Evolutionary conservation across 1,140 invertebrate genomes (phyloP).

Genomic region (Drosophila nasuta): DNA sequence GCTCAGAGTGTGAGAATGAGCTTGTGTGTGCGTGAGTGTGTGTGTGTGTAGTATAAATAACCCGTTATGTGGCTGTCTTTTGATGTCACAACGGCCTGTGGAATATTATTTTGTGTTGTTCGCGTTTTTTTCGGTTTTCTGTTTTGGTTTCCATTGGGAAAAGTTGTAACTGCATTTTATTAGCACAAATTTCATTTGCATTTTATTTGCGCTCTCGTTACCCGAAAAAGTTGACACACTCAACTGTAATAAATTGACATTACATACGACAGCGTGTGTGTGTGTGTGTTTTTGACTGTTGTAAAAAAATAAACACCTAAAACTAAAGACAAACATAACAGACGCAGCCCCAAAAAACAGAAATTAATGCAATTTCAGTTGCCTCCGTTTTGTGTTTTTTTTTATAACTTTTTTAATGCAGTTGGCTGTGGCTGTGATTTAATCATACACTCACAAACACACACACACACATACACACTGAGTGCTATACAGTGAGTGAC

Average conservation of each 20-base stretch:
- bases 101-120: conserved; percentile 50
- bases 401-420: conserved; percentile 76
- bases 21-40: conserved; percentile 7
- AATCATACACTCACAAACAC: conserved; percentile 59
- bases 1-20: neutral
- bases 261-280: conserved; percentile 28
- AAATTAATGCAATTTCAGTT: conserved; percentile 72
- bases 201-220: conserved; percentile 70
- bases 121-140: conserved; percentile 28
- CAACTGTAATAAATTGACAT: conserved; percentile 66
- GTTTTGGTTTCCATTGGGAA: conserved; percentile 45
- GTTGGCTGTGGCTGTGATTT: conserved; percentile 67
- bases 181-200: conserved; percentile 80
- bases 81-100: conserved; percentile 34
- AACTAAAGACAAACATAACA: conserved; percentile 68
- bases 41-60: conserved; percentile 57
- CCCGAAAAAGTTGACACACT: conserved; percentile 40
- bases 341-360: conserved; percentile 40
- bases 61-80: conserved; percentile 56
- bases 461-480: conserved; percentile 2
- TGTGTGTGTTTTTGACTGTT: conserved; percentile 1
- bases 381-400: conserved; percentile 25
- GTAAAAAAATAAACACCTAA: conserved; percentile 55
- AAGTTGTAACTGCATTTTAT: conserved; percentile 80
- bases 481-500: conserved; percentile 15